A percentile compares a stretch with the other conserved stretches of the same genome.
Conservation (phyloP, 1,140 invertebrate genomes). For the Coptotermes formosanus region DNA sequence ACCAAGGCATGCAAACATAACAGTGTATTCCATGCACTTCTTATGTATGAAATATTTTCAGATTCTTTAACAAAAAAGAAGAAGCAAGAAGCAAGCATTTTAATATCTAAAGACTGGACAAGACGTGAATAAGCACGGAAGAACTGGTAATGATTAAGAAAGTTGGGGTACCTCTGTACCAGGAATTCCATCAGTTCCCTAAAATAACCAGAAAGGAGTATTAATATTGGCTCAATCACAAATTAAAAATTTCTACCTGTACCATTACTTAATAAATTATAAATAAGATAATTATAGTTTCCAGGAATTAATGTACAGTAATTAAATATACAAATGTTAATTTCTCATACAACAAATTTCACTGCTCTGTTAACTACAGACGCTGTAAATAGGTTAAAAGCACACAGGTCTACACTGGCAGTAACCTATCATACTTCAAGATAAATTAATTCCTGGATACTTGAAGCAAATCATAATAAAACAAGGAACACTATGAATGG, state of each 20-base stretch:
- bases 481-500: neutral
- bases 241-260: neutral
- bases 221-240: conserved; percentile 21
- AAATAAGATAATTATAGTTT: neutral
- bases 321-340: neutral
- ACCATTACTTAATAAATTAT: neutral
- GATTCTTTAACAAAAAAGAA: neutral
- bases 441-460: conserved; percentile 20
- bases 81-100: neutral
- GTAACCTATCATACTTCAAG: neutral
- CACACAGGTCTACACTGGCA: no score
- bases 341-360: neutral
- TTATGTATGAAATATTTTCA: neutral
- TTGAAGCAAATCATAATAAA: conserved; percentile 18
- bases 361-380: no score
- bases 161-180: conserved; percentile 72
- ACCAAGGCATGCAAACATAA: conserved; percentile 1
- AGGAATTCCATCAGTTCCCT: conserved; percentile 91
- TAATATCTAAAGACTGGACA: neutral
- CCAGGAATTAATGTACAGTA: neutral
- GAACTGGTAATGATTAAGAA: conserved; percentile 32
- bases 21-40: neutral
- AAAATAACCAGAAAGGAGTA: conserved; percentile 48
- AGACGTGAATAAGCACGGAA: neutral
- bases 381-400: no score